Conservation (phyloP, 2,888 invertebrate genomes). For the Apotomis capreana region DNA sequence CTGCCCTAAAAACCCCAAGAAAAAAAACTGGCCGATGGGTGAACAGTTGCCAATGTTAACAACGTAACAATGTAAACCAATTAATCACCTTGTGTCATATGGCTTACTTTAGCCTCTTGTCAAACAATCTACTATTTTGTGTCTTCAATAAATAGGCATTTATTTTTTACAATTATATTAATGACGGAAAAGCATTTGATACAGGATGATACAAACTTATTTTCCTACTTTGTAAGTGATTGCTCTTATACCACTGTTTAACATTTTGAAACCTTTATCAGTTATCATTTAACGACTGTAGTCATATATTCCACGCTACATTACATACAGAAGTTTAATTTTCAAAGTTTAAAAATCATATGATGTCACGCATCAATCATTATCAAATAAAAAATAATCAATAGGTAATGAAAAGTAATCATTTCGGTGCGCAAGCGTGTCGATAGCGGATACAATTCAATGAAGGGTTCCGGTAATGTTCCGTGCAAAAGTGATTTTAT, state of each 20-base stretch:
- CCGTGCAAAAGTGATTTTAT: not conserved
- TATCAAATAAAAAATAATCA: conserved; percentile 39
- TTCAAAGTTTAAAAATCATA: conserved; percentile 20
- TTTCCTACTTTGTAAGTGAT: too few species aligned
- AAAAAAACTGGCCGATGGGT: too few species aligned
- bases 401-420: conserved; percentile 40
- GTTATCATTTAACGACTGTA: not conserved
- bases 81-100: too few species aligned
- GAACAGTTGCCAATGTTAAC: too few species aligned
- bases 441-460: not conserved
- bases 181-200: too few species aligned
- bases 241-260: not conserved
- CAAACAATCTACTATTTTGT: too few species aligned
- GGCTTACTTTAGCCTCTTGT: too few species aligned
- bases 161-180: too few species aligned
- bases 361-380: conserved; percentile 28
- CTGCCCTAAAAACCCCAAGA: too few species aligned
- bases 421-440: conserved; percentile 16
- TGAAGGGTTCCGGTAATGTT: conserved; percentile 14
- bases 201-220: too few species aligned
- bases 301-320: conserved; percentile 11
- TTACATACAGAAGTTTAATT: conserved; percentile 14
- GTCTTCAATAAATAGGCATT: too few species aligned
- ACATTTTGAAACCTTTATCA: not conserved
- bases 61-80: too few species aligned